These are phyloP conservation scores for Falco biarmicus DNA, from an alignment of 2,797 vertebrate species.

Conservation along the genomic window DNA sequence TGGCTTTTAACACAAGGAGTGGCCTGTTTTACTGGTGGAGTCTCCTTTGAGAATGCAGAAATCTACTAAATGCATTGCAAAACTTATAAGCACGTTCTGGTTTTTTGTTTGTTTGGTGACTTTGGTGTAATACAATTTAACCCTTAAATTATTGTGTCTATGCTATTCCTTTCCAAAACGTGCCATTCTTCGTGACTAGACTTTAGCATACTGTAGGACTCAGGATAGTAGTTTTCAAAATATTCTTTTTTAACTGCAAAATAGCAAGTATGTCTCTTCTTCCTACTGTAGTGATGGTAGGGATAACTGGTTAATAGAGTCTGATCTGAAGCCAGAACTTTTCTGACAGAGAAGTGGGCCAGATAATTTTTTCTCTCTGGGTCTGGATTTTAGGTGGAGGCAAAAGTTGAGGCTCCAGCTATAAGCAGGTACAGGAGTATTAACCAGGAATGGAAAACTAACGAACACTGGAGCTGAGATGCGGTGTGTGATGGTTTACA, in stretches of 20 bases:
- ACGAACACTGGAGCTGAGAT: not conserved
- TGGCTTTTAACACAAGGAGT: not conserved
- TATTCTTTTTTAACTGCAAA: not conserved
- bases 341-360: not conserved
- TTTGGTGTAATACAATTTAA: not conserved
- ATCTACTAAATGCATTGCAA: not conserved
- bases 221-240: not conserved
- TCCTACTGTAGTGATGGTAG: not conserved
- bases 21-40: not conserved
- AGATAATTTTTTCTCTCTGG: not conserved
- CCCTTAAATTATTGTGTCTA: not conserved
- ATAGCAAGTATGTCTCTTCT: not conserved
- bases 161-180: not conserved
- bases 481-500: not conserved
- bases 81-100: not conserved
- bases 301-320: not conserved
- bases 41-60: not conserved
- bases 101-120: not conserved
- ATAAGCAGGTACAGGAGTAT: not conserved
- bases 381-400: not conserved
- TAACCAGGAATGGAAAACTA: not conserved
- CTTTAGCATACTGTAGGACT: not conserved
- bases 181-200: rapidly evolving
- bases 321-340: not conserved
- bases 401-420: not conserved